These are phyloP conservation scores for Apamea crenata DNA, from an alignment of 2,888 invertebrate species.

Conservation along the genomic window DNA sequence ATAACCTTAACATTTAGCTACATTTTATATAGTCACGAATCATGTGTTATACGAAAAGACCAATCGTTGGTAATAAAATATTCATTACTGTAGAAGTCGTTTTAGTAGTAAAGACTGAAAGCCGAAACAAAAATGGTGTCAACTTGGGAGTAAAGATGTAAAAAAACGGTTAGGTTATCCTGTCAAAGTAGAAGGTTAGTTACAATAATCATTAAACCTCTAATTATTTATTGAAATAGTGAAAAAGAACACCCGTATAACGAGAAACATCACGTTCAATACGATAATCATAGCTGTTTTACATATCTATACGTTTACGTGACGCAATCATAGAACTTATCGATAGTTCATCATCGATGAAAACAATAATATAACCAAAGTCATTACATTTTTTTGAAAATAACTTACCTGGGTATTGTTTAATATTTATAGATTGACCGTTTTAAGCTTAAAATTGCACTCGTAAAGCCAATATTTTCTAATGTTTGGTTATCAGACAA, in stretches of 20 bases:
- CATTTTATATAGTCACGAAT: constrained; percentile 29
- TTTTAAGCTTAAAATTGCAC: constrained; percentile 52
- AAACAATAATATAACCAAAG: constrained; percentile 88
- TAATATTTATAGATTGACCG: constrained; percentile 54
- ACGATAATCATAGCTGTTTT: constrained; percentile 70
- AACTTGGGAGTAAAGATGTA: constrained; percentile 68
- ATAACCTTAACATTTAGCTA: constrained; percentile 84
- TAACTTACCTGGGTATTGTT: constrained; percentile 72
- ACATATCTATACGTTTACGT: constrained; percentile 85
- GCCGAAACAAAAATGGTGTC: constrained; percentile 88
- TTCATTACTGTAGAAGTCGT: constrained; percentile 51
- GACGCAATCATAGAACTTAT: constrained; percentile 88
- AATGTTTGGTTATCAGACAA: constrained; percentile 80
- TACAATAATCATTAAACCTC: constrained; percentile 61
- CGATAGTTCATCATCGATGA: constrained; percentile 83
- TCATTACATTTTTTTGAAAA: constrained; percentile 69
- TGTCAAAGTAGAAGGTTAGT: constrained; percentile 86
- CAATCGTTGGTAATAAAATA: constrained; percentile 31
- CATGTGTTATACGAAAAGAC: constrained; percentile 27
- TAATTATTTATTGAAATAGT: constrained; percentile 26
- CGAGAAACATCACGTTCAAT: constrained; percentile 57
- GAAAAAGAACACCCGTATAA: constrained; percentile 23
- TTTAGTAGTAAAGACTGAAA: constrained; percentile 77
- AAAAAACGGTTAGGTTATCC: constrained; percentile 85
- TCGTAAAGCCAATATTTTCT: constrained; percentile 56